Base-by-base conservation (phyloP, 23 tunicate genomes). In the Clavelina lepadiformis region DNA sequence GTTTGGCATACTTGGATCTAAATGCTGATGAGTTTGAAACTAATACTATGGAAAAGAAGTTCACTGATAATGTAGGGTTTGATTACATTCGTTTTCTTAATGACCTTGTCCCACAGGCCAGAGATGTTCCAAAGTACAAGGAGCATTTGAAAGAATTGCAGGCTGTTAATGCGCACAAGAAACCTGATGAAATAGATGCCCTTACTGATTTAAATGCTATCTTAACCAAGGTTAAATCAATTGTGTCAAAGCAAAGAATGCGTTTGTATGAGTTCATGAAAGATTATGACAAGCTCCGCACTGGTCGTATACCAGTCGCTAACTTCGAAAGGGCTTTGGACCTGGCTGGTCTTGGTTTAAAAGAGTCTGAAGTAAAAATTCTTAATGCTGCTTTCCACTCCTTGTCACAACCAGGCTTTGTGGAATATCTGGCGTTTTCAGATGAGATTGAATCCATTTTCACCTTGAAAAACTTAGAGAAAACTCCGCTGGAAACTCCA, bases 251-350 rank as follows among this genome's bases (percentile, higher is more conserved):
- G 36, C 70, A 81, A 46, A 46, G 97, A 38, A 77, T 76, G 91
- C 78, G 88, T 41, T 18, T 77, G 26, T 81, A 81, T 56, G 97
- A 89, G 58, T 89, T 89, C 46, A 71, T 89, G 83, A 75, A 75
- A 32, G 97, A 89, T 82, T 89, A 75, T 41, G 97, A 89, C 83
- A 89, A 89, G 68, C 83, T 89, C 3, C 56, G 73, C 28, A 75
- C 76, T 19, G 97, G 97, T 4, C 51, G 88, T 31, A 64, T 89
- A 3, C 35, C 61, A 0, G 37, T 29, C 15, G 41, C 75, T 3
- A 89, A 89, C 58, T 89, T 89, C 44, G 50, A 69, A 31, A 50
- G 97, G 1, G 70, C 97, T 27, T 61, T 89, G 35, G 97, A 89
- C 64, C 83, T 89, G 31, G 79, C 85, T 54, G 80, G 81, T 4